These are phyloP conservation scores for Anthonomus grandis DNA, from an alignment of 1,140 invertebrate genomes.

Conservation along the genomic window DNA sequence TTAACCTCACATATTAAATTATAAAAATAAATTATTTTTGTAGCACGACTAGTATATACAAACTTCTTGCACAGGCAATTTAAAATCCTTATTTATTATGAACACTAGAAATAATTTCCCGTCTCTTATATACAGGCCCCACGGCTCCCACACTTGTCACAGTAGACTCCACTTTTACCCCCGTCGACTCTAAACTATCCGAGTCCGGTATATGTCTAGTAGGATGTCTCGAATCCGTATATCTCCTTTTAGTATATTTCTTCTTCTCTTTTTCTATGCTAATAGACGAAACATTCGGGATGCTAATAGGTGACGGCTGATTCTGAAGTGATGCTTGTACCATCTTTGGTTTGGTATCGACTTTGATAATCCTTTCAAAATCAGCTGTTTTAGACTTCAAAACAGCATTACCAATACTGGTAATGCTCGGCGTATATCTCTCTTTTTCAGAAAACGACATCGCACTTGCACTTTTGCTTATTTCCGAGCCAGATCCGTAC, in stretches of 20 bases:
- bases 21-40: too few species aligned
- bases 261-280: conserved; percentile 51
- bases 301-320: conserved; percentile 44
- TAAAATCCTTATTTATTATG: conserved; percentile 45
- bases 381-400: conserved; percentile 65
- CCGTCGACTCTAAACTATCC: conserved; percentile 48
- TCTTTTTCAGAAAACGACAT: conserved; percentile 35
- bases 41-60: too few species aligned
- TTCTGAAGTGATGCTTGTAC: conserved; percentile 41
- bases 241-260: conserved; percentile 61
- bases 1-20: too few species aligned
- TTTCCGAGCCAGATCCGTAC: conserved; percentile 19
- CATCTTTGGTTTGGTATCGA: conserved; percentile 45
- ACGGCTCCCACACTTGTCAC: conserved; percentile 29
- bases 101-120: conserved; percentile 76
- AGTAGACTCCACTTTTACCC: conserved; percentile 32
- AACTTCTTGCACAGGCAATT: too few species aligned
- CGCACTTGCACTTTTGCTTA: conserved; percentile 33
- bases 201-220: conserved; percentile 60
- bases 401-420: conserved; percentile 64
- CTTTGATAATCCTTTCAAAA: conserved; percentile 58
- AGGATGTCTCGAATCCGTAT: conserved; percentile 60
- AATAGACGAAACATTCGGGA: conserved; percentile 45
- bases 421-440: conserved; percentile 58
- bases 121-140: conserved; percentile 69